phyloP scores from a whole-genome alignment of 2,888 invertebrate species.

The Alentia gelatinosa region DNA sequence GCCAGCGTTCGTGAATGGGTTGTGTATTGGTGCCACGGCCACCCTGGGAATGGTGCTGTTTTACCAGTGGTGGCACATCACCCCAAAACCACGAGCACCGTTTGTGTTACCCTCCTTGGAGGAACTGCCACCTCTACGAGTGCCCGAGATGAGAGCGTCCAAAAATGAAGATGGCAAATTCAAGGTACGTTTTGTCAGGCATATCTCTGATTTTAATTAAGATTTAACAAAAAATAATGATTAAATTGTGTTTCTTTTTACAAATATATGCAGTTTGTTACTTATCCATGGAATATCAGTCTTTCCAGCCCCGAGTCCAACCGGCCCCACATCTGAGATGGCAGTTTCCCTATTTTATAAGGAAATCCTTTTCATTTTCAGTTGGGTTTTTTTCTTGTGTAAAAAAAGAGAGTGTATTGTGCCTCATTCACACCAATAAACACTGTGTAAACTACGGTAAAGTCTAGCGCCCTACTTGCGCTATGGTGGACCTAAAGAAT shows the following conservation, averaged over 20 bases:
- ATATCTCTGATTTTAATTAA: not conserved
- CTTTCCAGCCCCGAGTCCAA: too few species aligned
- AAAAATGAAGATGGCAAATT: conserved; percentile 72
- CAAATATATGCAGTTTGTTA: not conserved
- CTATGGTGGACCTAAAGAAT: too few species aligned
- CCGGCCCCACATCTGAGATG: too few species aligned
- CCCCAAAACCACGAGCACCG: conserved; percentile 66
- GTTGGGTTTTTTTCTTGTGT: too few species aligned
- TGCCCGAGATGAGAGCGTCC: conserved; percentile 72
- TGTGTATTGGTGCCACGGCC: conserved; percentile 70
- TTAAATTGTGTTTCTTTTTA: not conserved
- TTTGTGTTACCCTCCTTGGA: conserved; percentile 69
- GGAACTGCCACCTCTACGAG: conserved; percentile 71
- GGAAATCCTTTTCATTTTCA: too few species aligned
- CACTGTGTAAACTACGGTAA: too few species aligned
- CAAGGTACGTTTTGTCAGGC: conserved; percentile 74
- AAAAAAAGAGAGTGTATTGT: too few species aligned
- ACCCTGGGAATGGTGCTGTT: conserved; percentile 67
- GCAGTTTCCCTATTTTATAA: too few species aligned
- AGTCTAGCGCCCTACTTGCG: too few species aligned
- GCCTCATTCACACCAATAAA: too few species aligned
- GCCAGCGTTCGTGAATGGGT: conserved; percentile 75
- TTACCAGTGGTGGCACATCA: conserved; percentile 70
- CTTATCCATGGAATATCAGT: not conserved
- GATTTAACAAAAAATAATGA: not conserved